These are phyloP conservation scores for Apamea crenata DNA, from an alignment of 2,888 invertebrate genomes.

Conservation along the genomic window DNA sequence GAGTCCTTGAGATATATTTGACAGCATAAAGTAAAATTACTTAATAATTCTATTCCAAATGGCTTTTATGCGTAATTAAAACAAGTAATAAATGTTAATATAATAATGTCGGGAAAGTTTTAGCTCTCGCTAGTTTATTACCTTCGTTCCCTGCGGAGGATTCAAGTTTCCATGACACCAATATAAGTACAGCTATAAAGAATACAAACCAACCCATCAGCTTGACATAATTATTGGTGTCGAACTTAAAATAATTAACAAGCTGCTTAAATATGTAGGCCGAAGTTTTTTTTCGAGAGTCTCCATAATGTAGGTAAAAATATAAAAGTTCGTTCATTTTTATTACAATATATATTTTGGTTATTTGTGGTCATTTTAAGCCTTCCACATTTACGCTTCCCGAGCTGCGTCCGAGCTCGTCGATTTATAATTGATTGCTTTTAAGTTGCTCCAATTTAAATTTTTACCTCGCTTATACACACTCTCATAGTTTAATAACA, in stretches of 20 bases:
- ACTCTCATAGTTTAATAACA: too few species aligned
- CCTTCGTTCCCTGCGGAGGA: conserved; percentile 29
- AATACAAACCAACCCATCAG: conserved; percentile 4
- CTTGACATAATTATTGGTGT: neutral
- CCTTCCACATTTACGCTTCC: neutral
- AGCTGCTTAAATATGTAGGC: conserved; percentile 4
- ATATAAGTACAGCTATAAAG: neutral
- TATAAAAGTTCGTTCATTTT: neutral
- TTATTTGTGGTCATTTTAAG: conserved; percentile 5
- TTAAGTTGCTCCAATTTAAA: neutral
- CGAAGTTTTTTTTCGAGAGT: neutral
- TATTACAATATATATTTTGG: neutral
- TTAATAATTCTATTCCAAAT: conserved; percentile 20
- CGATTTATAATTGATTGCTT: neutral
- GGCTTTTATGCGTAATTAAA: conserved; percentile 48
- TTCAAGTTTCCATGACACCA: conserved; percentile 37
- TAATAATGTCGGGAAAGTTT: conserved; percentile 42
- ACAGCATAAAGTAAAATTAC: conserved; percentile 9
- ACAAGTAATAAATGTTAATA: conserved; percentile 39
- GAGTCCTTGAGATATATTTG: conserved; percentile 13
- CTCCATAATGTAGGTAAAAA: conserved; percentile 23
- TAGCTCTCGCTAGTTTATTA: conserved; percentile 46
- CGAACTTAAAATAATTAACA: neutral
- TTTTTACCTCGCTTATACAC: too few species aligned
- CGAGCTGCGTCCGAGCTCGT: neutral